These are phyloP conservation scores for Leucophenga maculata DNA, from an alignment of 2,888 invertebrate species.

Conservation along the genomic window DNA sequence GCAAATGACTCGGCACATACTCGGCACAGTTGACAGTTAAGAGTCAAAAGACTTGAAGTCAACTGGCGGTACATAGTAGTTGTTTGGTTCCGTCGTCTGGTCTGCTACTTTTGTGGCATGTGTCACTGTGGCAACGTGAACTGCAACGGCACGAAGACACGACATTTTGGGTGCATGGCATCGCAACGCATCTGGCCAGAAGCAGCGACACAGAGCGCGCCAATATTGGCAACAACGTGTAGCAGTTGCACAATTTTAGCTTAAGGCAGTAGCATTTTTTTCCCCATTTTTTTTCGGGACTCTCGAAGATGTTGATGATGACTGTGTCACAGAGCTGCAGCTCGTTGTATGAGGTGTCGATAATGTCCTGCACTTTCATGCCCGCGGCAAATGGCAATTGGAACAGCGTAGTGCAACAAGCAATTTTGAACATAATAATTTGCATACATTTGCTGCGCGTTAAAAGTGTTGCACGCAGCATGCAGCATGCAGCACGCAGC, in stretches of 20 bases:
- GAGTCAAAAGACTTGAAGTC: conserved; percentile 23
- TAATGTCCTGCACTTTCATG: conserved; percentile 20
- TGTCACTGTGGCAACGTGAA: conserved; percentile 48
- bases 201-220: conserved; percentile 1
- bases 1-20: conserved; percentile 42
- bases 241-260: conserved; percentile 8
- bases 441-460: conserved; percentile 2
- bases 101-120: conserved; percentile 42
- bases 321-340: not conserved
- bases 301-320: not conserved
- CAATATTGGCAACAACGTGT: conserved; percentile 9
- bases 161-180: conserved; percentile 11
- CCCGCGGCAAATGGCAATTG: not conserved
- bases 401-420: not conserved
- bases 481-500: not conserved
- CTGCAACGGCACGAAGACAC: not conserved
- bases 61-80: not conserved
- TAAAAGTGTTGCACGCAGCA: conserved; percentile 3
- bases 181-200: conserved; percentile 48
- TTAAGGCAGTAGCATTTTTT: conserved; percentile 1
- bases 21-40: conserved; percentile 29
- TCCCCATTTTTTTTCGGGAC: not conserved
- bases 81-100: conserved; percentile 22
- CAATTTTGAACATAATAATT: conserved; percentile 5
- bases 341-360: conserved; percentile 24